A percentile compares a stretch with the other conserved stretches of the same genome.
phyloP scores from a whole-genome alignment of 2,113 vertebrate species.

The Hemiscyllium ocellatum region DNA sequence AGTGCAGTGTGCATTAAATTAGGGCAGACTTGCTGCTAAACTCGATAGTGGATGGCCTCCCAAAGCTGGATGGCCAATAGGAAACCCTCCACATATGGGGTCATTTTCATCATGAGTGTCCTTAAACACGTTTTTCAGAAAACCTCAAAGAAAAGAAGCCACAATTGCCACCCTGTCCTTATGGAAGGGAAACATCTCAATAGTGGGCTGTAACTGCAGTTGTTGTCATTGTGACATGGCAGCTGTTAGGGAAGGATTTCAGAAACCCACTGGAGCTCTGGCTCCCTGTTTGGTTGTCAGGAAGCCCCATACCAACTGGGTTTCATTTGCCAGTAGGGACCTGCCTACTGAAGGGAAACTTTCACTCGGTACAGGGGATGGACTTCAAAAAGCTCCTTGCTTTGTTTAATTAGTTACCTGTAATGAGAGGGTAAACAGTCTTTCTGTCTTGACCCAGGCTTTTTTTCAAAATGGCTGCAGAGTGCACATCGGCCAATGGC shows the following conservation, averaged over 20 bases:
- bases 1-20: not conserved
- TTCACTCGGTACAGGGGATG: not conserved
- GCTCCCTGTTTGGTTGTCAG: no score
- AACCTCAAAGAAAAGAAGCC: not conserved
- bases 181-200: no score
- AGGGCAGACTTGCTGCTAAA: not conserved
- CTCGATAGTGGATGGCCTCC: not conserved
- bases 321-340: not conserved
- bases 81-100: not conserved
- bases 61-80: not conserved
- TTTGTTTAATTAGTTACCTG: not conserved
- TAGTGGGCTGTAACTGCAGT: no score
- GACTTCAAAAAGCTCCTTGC: not conserved
- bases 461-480: not conserved
- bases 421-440: no score
- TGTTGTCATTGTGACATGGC: no score
- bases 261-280: no score
- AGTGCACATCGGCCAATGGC: not conserved
- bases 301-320: no score
- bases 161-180: no score
- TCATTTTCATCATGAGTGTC: not conserved
- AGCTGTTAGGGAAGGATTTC: no score
- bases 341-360: no score
- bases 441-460: not conserved
- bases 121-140: not conserved